A percentile compares a stretch with the other conserved stretches of the same genome.
Conservation (phyloP, 2,113 vertebrate genomes). For the Clarias batrachus region DNA sequence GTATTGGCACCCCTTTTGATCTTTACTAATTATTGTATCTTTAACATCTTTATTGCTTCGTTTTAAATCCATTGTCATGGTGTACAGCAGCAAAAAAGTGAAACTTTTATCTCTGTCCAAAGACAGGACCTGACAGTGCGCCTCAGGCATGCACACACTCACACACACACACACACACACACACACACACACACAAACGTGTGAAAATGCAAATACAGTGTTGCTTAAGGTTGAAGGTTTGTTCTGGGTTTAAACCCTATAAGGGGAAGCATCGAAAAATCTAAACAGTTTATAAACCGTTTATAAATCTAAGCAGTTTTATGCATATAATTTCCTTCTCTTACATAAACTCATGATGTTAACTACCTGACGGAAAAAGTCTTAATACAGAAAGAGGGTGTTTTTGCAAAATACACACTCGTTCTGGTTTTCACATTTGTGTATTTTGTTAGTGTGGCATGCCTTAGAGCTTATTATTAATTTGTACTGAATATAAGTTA, state of each 20-base stretch:
- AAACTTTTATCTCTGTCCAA: too few relatives aligned
- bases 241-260: not conserved
- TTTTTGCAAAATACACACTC: not conserved
- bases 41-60: too few relatives aligned
- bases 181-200: too few relatives aligned
- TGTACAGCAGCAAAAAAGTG: too few relatives aligned
- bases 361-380: not conserved
- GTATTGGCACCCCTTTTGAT: too few relatives aligned
- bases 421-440: slow-evolving; percentile 16
- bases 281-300: slow-evolving; percentile 1
- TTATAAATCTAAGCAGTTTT: slow-evolving; percentile 13
- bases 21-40: too few relatives aligned
- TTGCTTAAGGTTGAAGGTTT: not conserved
- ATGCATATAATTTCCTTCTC: slow-evolving; percentile 4
- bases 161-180: too few relatives aligned
- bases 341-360: not conserved
- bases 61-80: too few relatives aligned
- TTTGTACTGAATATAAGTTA: not conserved
- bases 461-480: not conserved
- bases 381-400: not conserved
- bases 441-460: slow-evolving; percentile 11
- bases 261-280: slow-evolving; percentile 5
- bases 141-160: too few relatives aligned
- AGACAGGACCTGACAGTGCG: too few relatives aligned
- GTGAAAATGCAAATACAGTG: not conserved